Percentiles rank a stretch among this genome's conserved stretches.
Conservation (phyloP, 2,888 invertebrate species). For the Chrysodeixis includens region DNA sequence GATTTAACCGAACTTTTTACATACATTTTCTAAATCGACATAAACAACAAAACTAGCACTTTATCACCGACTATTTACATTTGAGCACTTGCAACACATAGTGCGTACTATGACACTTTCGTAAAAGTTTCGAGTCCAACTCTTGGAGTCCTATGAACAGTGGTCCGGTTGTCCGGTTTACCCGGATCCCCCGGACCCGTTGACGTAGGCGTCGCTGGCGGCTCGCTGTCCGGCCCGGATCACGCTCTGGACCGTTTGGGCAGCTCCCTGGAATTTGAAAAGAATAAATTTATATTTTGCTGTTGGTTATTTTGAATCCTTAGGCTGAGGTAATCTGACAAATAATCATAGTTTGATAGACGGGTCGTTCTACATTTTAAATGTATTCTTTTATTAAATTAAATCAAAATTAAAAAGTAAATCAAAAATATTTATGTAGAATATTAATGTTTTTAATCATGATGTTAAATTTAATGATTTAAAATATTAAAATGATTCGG, state of each 20-base stretch:
- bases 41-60: conserved; percentile 44
- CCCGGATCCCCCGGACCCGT: conserved; percentile 80
- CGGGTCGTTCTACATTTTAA: too few relatives aligned
- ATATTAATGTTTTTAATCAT: background rate
- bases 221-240: conserved; percentile 89
- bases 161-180: conserved; percentile 71
- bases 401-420: too few relatives aligned
- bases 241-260: conserved; percentile 92
- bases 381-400: too few relatives aligned
- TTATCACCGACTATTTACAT: conserved; percentile 73
- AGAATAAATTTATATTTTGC: background rate
- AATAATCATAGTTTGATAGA: too few relatives aligned
- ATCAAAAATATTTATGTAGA: too few relatives aligned
- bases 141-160: conserved; percentile 29
- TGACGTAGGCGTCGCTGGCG: conserved; percentile 84
- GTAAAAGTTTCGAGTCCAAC: conserved; percentile 82
- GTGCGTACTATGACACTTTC: conserved; percentile 87
- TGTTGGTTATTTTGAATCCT: too few relatives aligned
- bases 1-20: conserved; percentile 43
- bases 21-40: conserved; percentile 55
- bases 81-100: conserved; percentile 86
- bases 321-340: too few relatives aligned
- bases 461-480: background rate
- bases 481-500: background rate
- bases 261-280: conserved; percentile 90